Evolutionary conservation across 2,797 vertebrate species (phyloP), one percentile per base, ranked within the genome.

Genomic region (Halcyon badia): DNA sequence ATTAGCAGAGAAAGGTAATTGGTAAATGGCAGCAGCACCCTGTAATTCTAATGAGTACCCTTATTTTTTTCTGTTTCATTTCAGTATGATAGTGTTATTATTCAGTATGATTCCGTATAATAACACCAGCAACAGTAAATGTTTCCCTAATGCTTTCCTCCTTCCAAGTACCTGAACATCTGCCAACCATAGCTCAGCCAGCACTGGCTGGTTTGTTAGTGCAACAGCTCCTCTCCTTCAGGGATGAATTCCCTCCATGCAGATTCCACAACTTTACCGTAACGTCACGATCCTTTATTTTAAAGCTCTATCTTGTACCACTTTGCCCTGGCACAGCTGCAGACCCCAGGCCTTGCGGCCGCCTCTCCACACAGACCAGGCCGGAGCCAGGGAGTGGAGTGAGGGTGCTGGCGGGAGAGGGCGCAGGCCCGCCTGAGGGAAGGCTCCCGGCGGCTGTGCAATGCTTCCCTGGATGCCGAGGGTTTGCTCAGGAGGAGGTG

Each of bases 391-490:
- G 7, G 33, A 15, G 30, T 6, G 65, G 54, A 15, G 10, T 37
- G 46, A 33, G 30, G 35, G 42, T 3, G 19, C 44, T 3, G 75
- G 48, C 5, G 6, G 33, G 46, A 46, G 46, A 46, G 14, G 56
- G n/a, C n/a, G 13, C 30, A 5, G 15, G 11, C 9, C 25, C 8
- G 2, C 11, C 26, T 7, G 58, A 41, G 1, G 3, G 21, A 12
- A 8, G 49, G 81, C 14, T 11, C 33, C 9, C 6, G 5, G 51
- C 20, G 1, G 24, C 30, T 19, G 17, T 5, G 2, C 21, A 4
- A 20, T 14, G n/a, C n/a, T 25, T 35, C 13, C 57, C n/a, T 10
- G n/a, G 8, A 21, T 57, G 31, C 44, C 20, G 44, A 46, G 44
- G 44, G 14, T 22, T 24, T 24, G 21, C 31, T 10, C 35, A 2